phyloP scores from a whole-genome alignment of 2,888 invertebrate genomes.

The Odontothrips loti region DNA sequence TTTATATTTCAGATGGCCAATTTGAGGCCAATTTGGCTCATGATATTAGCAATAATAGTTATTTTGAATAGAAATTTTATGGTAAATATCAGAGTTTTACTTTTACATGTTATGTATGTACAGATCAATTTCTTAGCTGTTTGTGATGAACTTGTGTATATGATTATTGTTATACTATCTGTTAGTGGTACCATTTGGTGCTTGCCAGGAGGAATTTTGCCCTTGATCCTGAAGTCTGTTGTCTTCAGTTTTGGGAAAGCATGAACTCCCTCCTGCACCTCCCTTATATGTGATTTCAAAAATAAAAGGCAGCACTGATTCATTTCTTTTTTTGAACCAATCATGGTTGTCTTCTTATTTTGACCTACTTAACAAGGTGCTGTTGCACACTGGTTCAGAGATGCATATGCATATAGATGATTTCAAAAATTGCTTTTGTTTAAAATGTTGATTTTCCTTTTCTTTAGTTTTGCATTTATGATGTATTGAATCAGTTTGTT shows the following conservation, averaged over 20 bases:
- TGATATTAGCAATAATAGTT: slow-evolving; percentile 23
- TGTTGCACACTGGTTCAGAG: not conserved
- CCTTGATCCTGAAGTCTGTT: not conserved
- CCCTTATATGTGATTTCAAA: not conserved
- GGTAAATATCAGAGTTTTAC: not conserved
- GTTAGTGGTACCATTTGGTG: not conserved
- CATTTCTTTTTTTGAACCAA: not conserved
- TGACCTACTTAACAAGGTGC: slow-evolving; percentile 9
- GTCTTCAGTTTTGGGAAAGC: slow-evolving; percentile 3
- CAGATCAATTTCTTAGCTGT: slow-evolving; percentile 11
- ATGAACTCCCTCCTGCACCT: not conserved
- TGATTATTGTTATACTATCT: not conserved
- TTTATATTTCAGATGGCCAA: not conserved
- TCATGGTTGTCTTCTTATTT: slow-evolving; percentile 13
- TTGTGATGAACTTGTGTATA: not conserved
- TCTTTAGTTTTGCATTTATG: slow-evolving; percentile 11
- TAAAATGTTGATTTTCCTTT: not conserved
- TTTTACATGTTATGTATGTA: not conserved
- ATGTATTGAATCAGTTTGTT: not conserved
- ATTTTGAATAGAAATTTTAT: slow-evolving; percentile 4
- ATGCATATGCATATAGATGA: not conserved
- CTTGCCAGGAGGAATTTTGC: not conserved
- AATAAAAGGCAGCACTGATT: slow-evolving; percentile 9
- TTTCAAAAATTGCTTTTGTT: not conserved
- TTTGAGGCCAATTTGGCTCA: not conserved